phyloP scores from a whole-genome alignment of 2,113 vertebrate species.

The Clarias macrocephalus region DNA sequence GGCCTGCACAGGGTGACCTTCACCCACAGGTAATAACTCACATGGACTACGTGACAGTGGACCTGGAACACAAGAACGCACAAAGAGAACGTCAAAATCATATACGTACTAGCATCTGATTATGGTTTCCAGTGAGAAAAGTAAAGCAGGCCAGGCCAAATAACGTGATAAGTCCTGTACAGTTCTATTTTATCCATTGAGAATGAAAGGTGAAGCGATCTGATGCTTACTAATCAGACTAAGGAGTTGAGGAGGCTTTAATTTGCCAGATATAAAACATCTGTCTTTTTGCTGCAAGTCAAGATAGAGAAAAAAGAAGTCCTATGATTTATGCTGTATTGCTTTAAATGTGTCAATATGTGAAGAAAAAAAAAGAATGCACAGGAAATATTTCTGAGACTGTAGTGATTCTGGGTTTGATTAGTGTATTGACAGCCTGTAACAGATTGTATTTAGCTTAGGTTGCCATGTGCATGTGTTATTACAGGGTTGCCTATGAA shows the following conservation, averaged over 20 bases:
- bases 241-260: neutral
- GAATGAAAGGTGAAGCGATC: neutral
- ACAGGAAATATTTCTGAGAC: neutral
- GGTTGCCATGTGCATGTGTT: conserved; percentile 1
- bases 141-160: neutral
- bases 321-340: neutral
- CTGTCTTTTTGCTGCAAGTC: neutral
- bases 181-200: neutral
- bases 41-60: conserved; percentile 76
- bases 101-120: neutral
- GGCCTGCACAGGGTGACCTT: conserved; percentile 87
- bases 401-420: neutral
- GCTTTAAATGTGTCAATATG: conserved; percentile 3
- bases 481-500: neutral
- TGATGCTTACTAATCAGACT: neutral
- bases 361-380: neutral
- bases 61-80: conserved; percentile 66
- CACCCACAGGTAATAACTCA: conserved; percentile 80
- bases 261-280: neutral
- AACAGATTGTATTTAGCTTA: neutral
- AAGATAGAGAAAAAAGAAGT: neutral
- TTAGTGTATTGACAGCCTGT: neutral
- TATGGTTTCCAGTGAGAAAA: neutral
- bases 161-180: neutral
- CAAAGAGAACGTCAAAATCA: conserved; percentile 8